Conservation (phyloP, 2,888 invertebrate genomes). For the Lithophane leautieri region DNA sequence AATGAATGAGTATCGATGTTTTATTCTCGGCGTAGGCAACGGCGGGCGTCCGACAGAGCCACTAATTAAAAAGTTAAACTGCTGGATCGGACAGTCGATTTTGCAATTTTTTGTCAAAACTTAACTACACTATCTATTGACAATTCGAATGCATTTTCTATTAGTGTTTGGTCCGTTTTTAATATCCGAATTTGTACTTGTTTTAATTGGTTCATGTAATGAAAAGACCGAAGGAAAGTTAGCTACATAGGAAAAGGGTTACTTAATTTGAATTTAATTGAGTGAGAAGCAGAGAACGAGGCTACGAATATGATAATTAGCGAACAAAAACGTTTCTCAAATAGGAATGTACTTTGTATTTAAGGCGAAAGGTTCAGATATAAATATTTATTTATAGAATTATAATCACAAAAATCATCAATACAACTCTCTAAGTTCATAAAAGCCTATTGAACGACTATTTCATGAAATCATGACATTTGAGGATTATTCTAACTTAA, state of each 20-base stretch:
- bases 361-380: too few species aligned
- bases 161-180: conserved; percentile 48
- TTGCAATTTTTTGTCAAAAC: conserved; percentile 75
- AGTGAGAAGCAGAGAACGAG: conserved; percentile 11
- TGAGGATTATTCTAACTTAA: too few species aligned
- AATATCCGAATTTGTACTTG: conserved; percentile 8
- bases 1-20: conserved; percentile 68
- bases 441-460: too few species aligned
- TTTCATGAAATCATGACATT: too few species aligned
- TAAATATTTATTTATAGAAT: too few species aligned
- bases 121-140: conserved; percentile 55
- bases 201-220: conserved; percentile 27
- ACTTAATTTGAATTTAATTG: conserved; percentile 39
- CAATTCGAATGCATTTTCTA: conserved; percentile 56
- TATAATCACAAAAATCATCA: too few species aligned
- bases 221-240: conserved; percentile 30
- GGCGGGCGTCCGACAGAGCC: conserved; percentile 64
- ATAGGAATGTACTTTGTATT: too few species aligned
- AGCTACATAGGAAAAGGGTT: conserved; percentile 19
- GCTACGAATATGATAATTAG: conserved; percentile 26
- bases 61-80: conserved; percentile 86
- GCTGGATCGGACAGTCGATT: conserved; percentile 80
- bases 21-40: conserved; percentile 56
- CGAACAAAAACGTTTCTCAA: conserved; percentile 9
- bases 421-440: too few species aligned